phyloP scores from a whole-genome alignment of 1,140 invertebrate species.

The Caerostris extrusa region DNA sequence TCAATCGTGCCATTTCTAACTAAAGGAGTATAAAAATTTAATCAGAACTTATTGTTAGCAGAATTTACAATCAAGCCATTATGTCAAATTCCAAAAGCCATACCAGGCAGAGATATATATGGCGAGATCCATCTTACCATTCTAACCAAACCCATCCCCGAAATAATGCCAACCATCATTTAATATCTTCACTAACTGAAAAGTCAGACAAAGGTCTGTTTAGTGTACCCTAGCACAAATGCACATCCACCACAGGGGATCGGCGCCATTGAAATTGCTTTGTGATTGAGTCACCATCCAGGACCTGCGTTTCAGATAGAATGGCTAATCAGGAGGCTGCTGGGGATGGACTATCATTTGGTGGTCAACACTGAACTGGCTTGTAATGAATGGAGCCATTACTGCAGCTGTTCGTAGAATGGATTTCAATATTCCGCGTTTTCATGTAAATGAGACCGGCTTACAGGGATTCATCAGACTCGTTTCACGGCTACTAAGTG shows the following conservation, averaged over 20 bases:
- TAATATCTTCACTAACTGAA: neutral
- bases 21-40: too few species aligned
- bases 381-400: neutral
- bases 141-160: neutral
- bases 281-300: neutral
- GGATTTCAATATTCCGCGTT: slow-evolving; percentile 15
- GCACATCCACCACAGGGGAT: neutral
- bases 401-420: neutral
- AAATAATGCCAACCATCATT: neutral
- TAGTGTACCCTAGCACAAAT: neutral
- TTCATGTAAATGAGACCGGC: neutral
- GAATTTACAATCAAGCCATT: too few species aligned
- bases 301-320: neutral
- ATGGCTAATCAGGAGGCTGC: neutral
- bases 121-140: neutral
- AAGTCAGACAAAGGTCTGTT: neutral
- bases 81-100: too few species aligned
- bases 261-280: neutral
- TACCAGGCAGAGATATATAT: too few species aligned
- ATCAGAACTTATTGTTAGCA: too few species aligned
- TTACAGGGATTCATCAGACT: too few species aligned
- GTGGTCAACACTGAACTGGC: neutral
- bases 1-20: too few species aligned
- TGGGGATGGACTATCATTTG: neutral
- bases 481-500: too few species aligned